Evolutionary conservation across 1,140 invertebrate genomes (phyloP).

Genomic region (Drosophila arawakana): DNA sequence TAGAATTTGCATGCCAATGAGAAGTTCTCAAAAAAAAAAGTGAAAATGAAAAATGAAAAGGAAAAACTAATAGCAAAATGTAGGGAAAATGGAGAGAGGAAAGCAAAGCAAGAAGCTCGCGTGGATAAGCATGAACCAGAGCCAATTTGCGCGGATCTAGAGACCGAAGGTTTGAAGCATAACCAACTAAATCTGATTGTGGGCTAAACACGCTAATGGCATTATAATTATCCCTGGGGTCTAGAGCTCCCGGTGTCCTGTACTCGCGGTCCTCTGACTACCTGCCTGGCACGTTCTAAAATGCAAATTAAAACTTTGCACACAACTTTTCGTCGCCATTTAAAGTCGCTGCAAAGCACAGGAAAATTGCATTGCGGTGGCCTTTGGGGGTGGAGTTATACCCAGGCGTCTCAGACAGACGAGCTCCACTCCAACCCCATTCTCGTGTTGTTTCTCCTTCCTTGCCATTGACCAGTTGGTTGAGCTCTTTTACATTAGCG

Average conservation of each 20-base stretch:
- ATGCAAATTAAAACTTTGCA: constrained; percentile 67
- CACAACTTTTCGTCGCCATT: constrained; percentile 68
- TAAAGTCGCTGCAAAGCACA: constrained; percentile 58
- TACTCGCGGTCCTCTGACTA: neutral
- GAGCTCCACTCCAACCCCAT: no score
- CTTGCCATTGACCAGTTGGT: constrained; percentile 25
- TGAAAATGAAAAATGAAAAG: neutral
- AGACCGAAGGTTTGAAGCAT: constrained; percentile 15
- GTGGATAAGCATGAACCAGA: constrained; percentile 53
- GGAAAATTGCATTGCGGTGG: constrained; percentile 73
- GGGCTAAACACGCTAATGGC: constrained; percentile 80
- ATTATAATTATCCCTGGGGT: constrained; percentile 78
- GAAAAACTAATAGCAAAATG: neutral
- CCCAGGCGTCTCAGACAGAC: neutral
- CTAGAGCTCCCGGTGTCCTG: neutral
- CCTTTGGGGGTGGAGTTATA: neutral
- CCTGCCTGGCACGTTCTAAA: constrained; percentile 53
- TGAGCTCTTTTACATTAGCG: constrained; percentile 65
- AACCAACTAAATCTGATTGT: constrained; percentile 70
- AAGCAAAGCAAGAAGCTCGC: constrained; percentile 5
- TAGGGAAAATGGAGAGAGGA: neutral
- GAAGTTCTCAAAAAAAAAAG: constrained; percentile 3
- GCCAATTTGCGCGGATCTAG: constrained; percentile 63
- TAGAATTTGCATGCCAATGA: constrained; percentile 67
- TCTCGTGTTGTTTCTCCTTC: neutral